Percentiles rank a stretch among this genome's conserved stretches.
These are phyloP conservation scores for Chloromyia formosa DNA, from an alignment of 2,888 invertebrate species.

Conservation along the genomic window DNA sequence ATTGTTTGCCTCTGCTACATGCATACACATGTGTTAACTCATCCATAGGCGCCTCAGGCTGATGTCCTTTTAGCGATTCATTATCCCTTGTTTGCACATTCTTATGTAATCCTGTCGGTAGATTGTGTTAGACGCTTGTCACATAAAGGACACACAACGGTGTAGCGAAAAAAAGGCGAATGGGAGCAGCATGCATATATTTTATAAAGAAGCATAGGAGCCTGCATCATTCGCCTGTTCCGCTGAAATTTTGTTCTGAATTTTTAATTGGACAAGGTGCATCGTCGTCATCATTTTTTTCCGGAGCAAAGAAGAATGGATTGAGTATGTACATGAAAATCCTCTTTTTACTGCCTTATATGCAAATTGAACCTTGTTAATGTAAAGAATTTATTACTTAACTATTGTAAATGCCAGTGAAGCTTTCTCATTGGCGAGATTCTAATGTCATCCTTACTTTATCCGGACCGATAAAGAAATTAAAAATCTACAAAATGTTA, in stretches of 20 bases:
- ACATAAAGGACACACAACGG: background rate
- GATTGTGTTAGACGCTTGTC: constrained; percentile 26
- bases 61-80: constrained; percentile 40
- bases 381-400: too few species aligned
- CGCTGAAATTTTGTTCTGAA: background rate
- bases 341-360: too few species aligned
- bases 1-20: background rate
- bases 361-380: too few species aligned
- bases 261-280: background rate
- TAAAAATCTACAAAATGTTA: too few species aligned
- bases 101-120: background rate
- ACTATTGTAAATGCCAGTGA: too few species aligned
- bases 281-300: background rate
- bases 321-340: too few species aligned
- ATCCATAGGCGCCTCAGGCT: background rate
- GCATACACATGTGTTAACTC: constrained; percentile 4
- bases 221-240: background rate
- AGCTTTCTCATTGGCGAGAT: too few species aligned
- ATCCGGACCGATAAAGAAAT: too few species aligned
- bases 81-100: constrained; percentile 25
- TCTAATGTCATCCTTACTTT: too few species aligned
- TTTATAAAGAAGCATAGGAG: too few species aligned
- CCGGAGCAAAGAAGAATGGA: too few species aligned
- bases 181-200: too few species aligned
- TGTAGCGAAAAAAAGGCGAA: background rate